Percentiles rank a stretch among this genome's conserved stretches.
These are phyloP conservation scores for Lacerta agilis DNA, from an alignment of 2,797 vertebrate species.

Conservation along the genomic window DNA sequence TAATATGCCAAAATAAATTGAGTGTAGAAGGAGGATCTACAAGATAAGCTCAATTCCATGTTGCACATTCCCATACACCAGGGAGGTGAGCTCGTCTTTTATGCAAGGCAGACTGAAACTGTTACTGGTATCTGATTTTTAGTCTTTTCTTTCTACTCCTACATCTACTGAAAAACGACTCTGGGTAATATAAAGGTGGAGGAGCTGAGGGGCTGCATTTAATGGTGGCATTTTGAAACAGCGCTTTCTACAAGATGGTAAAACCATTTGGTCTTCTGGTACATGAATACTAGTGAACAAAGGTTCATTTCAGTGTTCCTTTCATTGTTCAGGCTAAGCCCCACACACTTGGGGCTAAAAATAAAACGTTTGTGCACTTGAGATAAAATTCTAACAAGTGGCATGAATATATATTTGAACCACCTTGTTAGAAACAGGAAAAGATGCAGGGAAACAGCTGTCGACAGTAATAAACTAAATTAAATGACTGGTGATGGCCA, in stretches of 20 bases:
- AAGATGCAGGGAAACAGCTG: not conserved
- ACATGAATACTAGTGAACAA: fast-evolving
- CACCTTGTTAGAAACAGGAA: not conserved
- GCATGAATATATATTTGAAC: not conserved
- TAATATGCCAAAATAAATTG: not conserved
- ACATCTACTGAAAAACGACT: not conserved
- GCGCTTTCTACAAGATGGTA: conserved; percentile 38
- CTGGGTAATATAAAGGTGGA: not conserved
- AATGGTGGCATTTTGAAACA: conserved; percentile 22
- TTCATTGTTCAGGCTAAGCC: conserved; percentile 55
- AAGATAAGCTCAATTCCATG: not conserved
- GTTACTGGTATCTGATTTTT: not conserved
- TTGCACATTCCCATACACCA: not conserved
- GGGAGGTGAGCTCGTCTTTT: not conserved
- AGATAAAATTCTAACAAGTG: conserved; percentile 67
- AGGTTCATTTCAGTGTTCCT: conserved; percentile 9
- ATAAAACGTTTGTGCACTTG: conserved; percentile 54
- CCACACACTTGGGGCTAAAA: conserved; percentile 55
- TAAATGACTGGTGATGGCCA: too few relatives aligned
- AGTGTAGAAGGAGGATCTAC: not conserved
- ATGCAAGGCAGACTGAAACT: too few relatives aligned
- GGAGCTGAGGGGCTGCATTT: not conserved
- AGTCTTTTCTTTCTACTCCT: not conserved
- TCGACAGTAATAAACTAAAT: not conserved
- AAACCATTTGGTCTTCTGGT: conserved; percentile 24